Evolutionary conservation across 2,113 vertebrate species (phyloP).

Genomic region (Lepisosteus osseus): DNA sequence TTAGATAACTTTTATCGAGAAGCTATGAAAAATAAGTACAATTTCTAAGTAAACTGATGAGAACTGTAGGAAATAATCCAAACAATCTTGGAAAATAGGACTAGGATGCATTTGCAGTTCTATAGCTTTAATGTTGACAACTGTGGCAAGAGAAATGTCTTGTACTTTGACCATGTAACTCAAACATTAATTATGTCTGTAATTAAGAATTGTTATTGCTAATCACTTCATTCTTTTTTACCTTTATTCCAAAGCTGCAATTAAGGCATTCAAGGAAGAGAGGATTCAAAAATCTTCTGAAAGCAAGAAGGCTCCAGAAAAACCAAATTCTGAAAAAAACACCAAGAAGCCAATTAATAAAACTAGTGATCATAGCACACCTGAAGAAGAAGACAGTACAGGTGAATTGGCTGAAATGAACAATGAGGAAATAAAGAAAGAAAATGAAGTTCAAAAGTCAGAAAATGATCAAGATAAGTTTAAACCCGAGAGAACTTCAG

Average conservation of each 20-base stretch:
- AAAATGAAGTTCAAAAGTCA: background rate
- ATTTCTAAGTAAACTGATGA: too few relatives aligned
- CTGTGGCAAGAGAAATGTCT: too few relatives aligned
- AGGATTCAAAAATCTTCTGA: constrained; percentile 51
- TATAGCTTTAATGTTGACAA: too few relatives aligned
- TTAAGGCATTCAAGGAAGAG: constrained; percentile 83
- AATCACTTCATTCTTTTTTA: background rate
- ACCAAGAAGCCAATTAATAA: background rate
- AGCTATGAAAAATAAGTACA: too few relatives aligned
- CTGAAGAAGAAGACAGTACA: background rate
- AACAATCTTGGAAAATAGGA: too few relatives aligned
- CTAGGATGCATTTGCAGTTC: too few relatives aligned
- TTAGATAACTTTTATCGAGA: too few relatives aligned
- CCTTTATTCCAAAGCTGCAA: constrained; percentile 58
- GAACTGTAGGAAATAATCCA: too few relatives aligned
- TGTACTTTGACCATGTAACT: background rate
- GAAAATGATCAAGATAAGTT: background rate
- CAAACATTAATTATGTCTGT: constrained; percentile 20
- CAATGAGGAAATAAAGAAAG: background rate
- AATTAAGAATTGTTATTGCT: constrained; percentile 3
- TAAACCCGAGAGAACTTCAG: constrained; percentile 18
- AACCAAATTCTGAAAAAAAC: constrained; percentile 42
- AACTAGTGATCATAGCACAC: too few relatives aligned
- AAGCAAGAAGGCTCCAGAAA: constrained; percentile 26
- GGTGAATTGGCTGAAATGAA: constrained; percentile 13